Percentiles rank a stretch among this genome's conserved stretches.
Conservation (phyloP, 2,888 invertebrate genomes). For the Rhagonycha lutea region DNA sequence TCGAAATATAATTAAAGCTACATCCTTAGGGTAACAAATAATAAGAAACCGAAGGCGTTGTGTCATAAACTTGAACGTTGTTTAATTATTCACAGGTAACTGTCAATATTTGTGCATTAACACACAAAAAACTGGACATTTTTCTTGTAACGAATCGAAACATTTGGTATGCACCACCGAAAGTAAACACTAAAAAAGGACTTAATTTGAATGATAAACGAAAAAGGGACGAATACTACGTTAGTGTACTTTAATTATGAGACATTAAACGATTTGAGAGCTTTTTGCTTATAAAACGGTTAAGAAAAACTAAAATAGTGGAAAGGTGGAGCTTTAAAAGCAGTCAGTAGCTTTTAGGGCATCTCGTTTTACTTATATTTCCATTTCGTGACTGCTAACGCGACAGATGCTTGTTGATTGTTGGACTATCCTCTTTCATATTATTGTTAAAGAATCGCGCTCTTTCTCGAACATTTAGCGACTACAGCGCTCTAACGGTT, state of each 20-base stretch:
- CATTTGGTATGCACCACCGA: neutral
- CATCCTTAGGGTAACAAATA: neutral
- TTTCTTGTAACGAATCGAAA: neutral
- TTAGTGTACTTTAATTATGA: neutral
- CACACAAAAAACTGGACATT: neutral
- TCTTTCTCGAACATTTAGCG: conserved; percentile 14
- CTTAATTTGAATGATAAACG: neutral
- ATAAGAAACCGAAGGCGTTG: conserved; percentile 3
- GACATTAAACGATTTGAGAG: conserved; percentile 30
- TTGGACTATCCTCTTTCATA: conserved; percentile 29
- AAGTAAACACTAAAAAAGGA: neutral
- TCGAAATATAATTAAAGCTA: conserved; percentile 9
- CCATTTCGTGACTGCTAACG: conserved; percentile 23
- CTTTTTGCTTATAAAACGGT: conserved; percentile 27
- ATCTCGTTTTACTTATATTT: conserved; percentile 19
- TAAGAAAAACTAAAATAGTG: conserved; percentile 20
- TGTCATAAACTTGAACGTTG: neutral
- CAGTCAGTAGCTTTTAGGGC: neutral
- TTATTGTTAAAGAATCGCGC: conserved; percentile 20
- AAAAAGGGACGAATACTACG: neutral
- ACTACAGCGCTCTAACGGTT: conserved; percentile 32
- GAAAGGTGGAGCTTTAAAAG: conserved; percentile 20
- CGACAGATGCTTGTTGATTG: conserved; percentile 40
- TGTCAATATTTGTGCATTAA: conserved; percentile 6
- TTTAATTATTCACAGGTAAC: conserved; percentile 4